Conservation (phyloP, 2,113 vertebrate genomes). For the Apteryx mantelli region DNA sequence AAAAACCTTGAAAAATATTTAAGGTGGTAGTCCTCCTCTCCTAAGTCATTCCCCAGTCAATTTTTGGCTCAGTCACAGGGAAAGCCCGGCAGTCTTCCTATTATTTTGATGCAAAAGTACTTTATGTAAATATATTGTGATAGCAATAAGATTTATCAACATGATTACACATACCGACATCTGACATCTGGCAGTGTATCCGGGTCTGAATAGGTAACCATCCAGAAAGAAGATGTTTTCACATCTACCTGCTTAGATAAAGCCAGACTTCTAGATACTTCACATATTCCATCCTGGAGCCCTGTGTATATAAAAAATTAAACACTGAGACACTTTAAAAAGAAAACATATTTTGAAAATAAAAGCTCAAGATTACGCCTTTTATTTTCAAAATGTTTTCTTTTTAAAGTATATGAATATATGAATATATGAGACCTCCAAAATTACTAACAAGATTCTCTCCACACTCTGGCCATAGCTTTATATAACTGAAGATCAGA, state of each 20-base stretch:
- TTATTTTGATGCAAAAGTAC: background rate
- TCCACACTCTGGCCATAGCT: background rate
- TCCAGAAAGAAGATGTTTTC: slow-evolving; percentile 50
- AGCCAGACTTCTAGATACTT: slow-evolving; percentile 46
- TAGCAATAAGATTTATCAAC: background rate
- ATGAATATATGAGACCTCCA: background rate
- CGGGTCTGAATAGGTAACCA: background rate
- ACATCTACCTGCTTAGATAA: slow-evolving; percentile 35
- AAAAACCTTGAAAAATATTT: background rate
- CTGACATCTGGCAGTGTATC: slow-evolving; percentile 12
- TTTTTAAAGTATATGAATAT: no score
- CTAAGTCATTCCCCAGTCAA: background rate
- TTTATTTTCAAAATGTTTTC: no score
- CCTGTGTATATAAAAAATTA: slow-evolving; percentile 32
- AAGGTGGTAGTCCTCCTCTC: background rate
- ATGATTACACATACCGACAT: slow-evolving; percentile 34
- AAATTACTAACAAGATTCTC: background rate
- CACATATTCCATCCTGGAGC: slow-evolving; percentile 59
- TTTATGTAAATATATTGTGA: background rate
- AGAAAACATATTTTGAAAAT: background rate
- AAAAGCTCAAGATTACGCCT: background rate
- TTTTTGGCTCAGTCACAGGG: background rate
- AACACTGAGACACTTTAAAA: background rate
- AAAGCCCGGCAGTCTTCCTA: background rate
- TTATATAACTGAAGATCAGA: background rate